Percentiles rank a stretch among this genome's conserved stretches.
phyloP scores from a whole-genome alignment of 1,140 invertebrate genomes.

The Pachypeltis micranthus region DNA sequence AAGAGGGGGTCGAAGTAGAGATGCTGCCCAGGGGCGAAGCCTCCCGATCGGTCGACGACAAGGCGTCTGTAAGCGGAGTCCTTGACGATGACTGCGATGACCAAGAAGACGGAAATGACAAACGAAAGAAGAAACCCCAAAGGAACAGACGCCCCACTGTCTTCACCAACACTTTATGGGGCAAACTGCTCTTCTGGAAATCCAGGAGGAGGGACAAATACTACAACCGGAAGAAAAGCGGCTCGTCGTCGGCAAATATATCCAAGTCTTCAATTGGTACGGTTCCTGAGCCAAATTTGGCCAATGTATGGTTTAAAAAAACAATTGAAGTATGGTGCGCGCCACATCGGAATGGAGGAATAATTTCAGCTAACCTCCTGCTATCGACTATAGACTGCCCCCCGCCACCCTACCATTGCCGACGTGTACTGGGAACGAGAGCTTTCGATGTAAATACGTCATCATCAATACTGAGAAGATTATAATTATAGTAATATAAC shows the following conservation, averaged over 20 bases:
- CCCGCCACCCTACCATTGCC: neutral
- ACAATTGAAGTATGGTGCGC: neutral
- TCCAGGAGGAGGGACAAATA: neutral
- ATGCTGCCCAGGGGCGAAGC: neutral
- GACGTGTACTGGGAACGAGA: neutral
- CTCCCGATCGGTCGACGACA: too few species aligned
- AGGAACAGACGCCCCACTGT: neutral
- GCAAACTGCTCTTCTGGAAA: neutral
- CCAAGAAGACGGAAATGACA: neutral
- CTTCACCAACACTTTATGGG: neutral
- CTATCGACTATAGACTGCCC: neutral
- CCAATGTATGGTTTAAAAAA: neutral
- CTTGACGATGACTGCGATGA: neutral
- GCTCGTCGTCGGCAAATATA: neutral
- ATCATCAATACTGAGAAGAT: neutral
- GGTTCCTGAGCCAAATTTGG: neutral
- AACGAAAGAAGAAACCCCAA: neutral
- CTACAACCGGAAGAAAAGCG: neutral
- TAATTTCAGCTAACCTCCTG: neutral
- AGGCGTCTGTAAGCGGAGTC: too few species aligned
- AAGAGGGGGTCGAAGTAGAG: slow-evolving; percentile 17
- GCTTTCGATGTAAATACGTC: neutral
- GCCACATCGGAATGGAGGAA: neutral
- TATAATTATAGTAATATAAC: neutral
- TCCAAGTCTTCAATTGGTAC: neutral